Percentiles rank a stretch among this genome's conserved stretches.
phyloP scores from a whole-genome alignment of 1,140 invertebrate species.

The Kradibia gibbosae region DNA sequence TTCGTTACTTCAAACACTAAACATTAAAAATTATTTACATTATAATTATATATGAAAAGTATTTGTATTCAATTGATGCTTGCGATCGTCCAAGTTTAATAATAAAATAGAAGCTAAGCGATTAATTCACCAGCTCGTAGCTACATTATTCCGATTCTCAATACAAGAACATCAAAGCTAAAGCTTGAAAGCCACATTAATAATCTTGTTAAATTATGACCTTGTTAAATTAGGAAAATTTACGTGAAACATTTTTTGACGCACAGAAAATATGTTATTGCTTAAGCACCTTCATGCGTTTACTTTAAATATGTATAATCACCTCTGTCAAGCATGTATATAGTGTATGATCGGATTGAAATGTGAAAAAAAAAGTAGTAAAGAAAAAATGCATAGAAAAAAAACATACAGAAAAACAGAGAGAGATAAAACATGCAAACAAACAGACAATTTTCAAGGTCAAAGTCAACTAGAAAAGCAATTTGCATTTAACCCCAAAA shows the following conservation, averaged over 20 bases:
- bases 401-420: background rate
- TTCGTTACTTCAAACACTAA: no score
- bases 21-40: no score
- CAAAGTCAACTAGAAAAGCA: constrained; percentile 19
- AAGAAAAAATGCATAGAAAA: no score
- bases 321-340: background rate
- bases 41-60: no score
- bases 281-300: constrained; percentile 32
- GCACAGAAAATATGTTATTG: constrained; percentile 33
- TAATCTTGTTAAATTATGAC: constrained; percentile 44
- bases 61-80: no score
- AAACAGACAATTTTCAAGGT: background rate
- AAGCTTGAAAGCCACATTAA: constrained; percentile 36
- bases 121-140: constrained; percentile 29
- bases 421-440: background rate
- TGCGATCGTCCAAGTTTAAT: no score
- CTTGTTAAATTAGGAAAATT: constrained; percentile 41
- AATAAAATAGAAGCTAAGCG: constrained; percentile 9
- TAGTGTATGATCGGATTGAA: constrained; percentile 16
- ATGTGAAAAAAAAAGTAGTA: background rate
- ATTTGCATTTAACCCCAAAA: constrained; percentile 52
- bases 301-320: background rate
- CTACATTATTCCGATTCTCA: constrained; percentile 18
- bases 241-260: constrained; percentile 47
- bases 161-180: constrained; percentile 31